phyloP scores from a whole-genome alignment of 2,113 vertebrate species.

The Paraplagusia blochii region DNA sequence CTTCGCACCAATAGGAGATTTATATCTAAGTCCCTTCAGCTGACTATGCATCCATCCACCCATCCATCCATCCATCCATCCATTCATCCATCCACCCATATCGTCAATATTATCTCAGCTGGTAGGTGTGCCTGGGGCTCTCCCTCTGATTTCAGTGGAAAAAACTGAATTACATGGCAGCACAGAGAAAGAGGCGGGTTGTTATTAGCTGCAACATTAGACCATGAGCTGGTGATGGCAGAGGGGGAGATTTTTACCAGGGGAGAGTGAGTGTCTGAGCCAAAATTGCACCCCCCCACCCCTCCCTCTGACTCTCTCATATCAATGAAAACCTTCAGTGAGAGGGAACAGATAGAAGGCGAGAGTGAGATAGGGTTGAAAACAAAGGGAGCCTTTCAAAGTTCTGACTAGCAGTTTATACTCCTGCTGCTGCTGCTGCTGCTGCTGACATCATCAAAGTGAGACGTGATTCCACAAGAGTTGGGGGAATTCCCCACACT shows the following conservation, averaged over 20 bases:
- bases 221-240: conserved; percentile 4
- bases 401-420: conserved; percentile 35
- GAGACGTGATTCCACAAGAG: conserved; percentile 44
- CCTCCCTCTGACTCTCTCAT: too few species aligned
- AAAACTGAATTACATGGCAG: conserved; percentile 61
- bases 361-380: conserved; percentile 19
- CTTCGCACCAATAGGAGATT: too few species aligned
- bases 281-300: conserved; percentile 18
- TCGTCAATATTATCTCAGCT: neutral
- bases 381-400: conserved; percentile 62
- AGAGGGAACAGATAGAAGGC: conserved; percentile 9
- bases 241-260: neutral
- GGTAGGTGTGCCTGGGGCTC: conserved; percentile 17
- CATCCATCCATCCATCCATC: too few species aligned
- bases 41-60: neutral
- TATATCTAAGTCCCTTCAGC: neutral
- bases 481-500: conserved; percentile 47
- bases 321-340: conserved; percentile 40
- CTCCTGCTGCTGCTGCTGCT: too few species aligned
- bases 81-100: too few species aligned
- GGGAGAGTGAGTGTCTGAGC: conserved; percentile 16
- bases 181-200: conserved; percentile 35
- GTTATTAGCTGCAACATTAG: conserved; percentile 57
- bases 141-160: conserved; percentile 49
- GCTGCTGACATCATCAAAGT: conserved; percentile 70